Percentiles rank a stretch among this genome's conserved stretches.
Conservation (phyloP, 2,888 invertebrate species). For the Drosophila siamana region DNA sequence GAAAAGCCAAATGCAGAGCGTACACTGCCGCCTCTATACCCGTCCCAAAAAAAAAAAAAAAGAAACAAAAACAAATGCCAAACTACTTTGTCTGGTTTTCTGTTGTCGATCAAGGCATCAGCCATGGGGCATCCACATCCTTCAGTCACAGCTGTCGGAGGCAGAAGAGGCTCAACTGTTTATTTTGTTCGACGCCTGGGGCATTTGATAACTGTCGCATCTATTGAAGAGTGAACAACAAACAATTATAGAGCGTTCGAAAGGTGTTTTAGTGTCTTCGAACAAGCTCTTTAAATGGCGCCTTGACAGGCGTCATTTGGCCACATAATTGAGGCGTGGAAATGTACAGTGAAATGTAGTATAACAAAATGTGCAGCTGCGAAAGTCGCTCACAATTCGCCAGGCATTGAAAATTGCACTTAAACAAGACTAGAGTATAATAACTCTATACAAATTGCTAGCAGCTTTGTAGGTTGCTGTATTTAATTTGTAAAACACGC, state of each 20-base stretch:
- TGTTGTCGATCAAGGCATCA: conserved; percentile 15
- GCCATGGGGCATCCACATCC: conserved; percentile 32
- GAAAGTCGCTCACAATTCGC: conserved; percentile 36
- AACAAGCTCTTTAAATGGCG: conserved; percentile 41
- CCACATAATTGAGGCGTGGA: conserved; percentile 19
- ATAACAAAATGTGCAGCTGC: conserved; percentile 23
- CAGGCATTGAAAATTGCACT: not conserved
- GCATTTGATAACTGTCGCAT: conserved; percentile 56
- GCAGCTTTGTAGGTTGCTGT: not conserved
- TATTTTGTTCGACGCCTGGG: not conserved
- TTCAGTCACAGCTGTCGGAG: conserved; percentile 20
- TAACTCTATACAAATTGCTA: not conserved
- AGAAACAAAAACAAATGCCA: no score
- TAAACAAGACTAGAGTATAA: not conserved
- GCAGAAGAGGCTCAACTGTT: conserved; percentile 16
- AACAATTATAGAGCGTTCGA: conserved; percentile 65
- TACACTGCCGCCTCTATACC: conserved; percentile 8
- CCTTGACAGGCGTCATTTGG: conserved; percentile 39
- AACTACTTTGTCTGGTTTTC: conserved; percentile 39
- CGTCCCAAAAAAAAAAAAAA: not conserved
- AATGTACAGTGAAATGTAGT: not conserved
- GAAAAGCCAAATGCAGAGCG: conserved; percentile 65
- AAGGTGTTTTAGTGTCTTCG: conserved; percentile 61
- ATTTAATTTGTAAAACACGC: not conserved
- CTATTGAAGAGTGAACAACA: conserved; percentile 38